Percentiles rank a stretch among this genome's conserved stretches.
Conservation (phyloP, 2,113 vertebrate species). For the Hiodon alosoides region DNA sequence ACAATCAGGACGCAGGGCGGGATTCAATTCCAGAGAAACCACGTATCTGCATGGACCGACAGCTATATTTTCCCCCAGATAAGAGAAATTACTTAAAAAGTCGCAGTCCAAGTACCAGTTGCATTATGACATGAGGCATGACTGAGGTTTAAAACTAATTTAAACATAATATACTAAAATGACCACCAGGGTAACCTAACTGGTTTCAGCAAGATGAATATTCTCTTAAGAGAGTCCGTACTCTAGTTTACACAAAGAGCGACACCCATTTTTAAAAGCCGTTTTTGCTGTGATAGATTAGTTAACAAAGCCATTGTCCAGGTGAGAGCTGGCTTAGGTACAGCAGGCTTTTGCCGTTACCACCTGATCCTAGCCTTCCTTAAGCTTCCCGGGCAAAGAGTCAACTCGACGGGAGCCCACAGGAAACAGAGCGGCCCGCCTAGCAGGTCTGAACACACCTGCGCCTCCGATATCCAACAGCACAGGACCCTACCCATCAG, state of each 20-base stretch:
- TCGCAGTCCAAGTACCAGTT: no score
- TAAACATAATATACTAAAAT: background rate
- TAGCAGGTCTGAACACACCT: background rate
- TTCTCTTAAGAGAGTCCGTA: background rate
- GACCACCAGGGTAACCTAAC: background rate
- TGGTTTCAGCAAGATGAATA: background rate
- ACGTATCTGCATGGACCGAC: no score
- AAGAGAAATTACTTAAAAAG: no score
- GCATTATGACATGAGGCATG: no score
- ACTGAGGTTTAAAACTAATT: no score
- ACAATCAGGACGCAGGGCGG: no score
- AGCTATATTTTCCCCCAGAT: no score
- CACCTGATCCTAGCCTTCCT: background rate
- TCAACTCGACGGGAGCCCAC: background rate
- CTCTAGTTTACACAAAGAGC: constrained; percentile 16
- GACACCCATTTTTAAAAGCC: constrained; percentile 3
- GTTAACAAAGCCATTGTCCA: constrained; percentile 5
- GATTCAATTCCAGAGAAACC: no score
- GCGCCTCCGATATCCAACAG: background rate
- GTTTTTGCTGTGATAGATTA: constrained; percentile 11
- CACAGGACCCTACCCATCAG: background rate
- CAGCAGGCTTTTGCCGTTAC: constrained; percentile 1
- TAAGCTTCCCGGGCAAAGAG: constrained; percentile 2
- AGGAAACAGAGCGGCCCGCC: background rate
- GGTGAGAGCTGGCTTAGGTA: constrained; percentile 2